Evolutionary conservation across 2,113 vertebrate genomes (phyloP), one percentile per base, ranked within the genome.

Genomic region (Thamnaconus septentrionalis): DNA sequence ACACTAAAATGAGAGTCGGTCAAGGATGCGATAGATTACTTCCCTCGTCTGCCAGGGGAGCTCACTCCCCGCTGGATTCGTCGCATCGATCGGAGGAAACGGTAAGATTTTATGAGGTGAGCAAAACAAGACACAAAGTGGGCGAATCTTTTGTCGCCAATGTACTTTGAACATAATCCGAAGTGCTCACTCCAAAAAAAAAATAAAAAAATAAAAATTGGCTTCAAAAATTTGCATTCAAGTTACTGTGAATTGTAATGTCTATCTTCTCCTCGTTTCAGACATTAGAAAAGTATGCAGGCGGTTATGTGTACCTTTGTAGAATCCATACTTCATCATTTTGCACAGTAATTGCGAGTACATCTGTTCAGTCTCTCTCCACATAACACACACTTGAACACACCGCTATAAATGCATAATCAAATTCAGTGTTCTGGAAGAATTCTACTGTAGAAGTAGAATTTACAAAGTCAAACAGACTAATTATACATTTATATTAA

Each of bases 81-180:
- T 74, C 58, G 49, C 77, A 79, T 71, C 80, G 62, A 76, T 78
- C 50, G 73, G 75, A 84, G 78, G 84, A 86, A 83, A 82, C 69
- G 83, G 86, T 88, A 88, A 85, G 87, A 79, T 69, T 56, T 45
- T 53, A 62, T 69, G 66, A 88, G 86, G 86, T 88, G 86, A 90
- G 88, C 79, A 76, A 69, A 75, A 62, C 43, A 3, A 69, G 43
- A 66, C 53, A 45, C 18, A 60, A 68, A 78, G 67, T 76, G 63
- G 69, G 65, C 61, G 56, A 58, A 53, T 4, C 18, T 31, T 31
- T 31, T 31, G 18, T 31, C 18, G 18, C 44, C 7, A 7, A 45
- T 7, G 5, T 45, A 45, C 44, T 45, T 45, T 45, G 7, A 45
- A 7, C 44, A 45, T 45, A 45, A 45, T 6, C 44, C 7, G 44